Conservation (phyloP, 2,797 vertebrate genomes). For the Lates japonicus region DNA sequence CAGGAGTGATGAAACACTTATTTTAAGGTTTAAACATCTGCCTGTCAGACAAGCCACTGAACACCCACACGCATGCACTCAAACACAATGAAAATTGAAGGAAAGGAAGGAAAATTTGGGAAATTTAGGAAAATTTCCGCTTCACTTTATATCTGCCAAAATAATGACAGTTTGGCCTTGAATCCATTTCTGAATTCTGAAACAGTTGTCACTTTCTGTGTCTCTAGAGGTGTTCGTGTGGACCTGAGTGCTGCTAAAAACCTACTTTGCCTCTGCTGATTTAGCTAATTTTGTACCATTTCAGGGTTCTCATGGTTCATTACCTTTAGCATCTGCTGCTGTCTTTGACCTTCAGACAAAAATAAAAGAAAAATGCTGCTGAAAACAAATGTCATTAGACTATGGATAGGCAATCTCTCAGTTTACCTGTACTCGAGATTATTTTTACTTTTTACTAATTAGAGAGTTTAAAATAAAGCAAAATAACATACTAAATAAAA, state of each 20-base stretch:
- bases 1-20: slow-evolving; percentile 37
- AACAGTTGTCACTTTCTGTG: background rate
- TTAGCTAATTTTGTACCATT: slow-evolving; percentile 53
- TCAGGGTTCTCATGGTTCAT: slow-evolving; percentile 54
- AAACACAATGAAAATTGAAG: background rate
- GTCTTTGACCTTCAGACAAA: slow-evolving; percentile 61
- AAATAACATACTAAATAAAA: background rate
- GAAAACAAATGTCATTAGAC: background rate
- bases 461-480: background rate
- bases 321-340: slow-evolving; percentile 54
- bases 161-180: slow-evolving; percentile 11
- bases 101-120: too few relatives aligned
- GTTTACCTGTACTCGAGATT: background rate
- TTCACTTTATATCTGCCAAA: slow-evolving; percentile 2
- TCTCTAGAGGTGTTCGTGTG: slow-evolving; percentile 22
- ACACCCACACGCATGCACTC: slow-evolving; percentile 10
- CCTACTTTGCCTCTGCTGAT: slow-evolving; percentile 43
- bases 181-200: slow-evolving; percentile 8
- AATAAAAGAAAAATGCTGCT: background rate
- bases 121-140: background rate
- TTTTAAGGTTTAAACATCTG: slow-evolving; percentile 45
- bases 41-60: slow-evolving; percentile 19
- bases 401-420: background rate
- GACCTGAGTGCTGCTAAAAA: slow-evolving; percentile 24
- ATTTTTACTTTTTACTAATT: background rate